Evolutionary conservation across 2,888 invertebrate genomes (phyloP), one percentile per base, ranked within the genome.

Genomic region (Cheilosia impressa): DNA sequence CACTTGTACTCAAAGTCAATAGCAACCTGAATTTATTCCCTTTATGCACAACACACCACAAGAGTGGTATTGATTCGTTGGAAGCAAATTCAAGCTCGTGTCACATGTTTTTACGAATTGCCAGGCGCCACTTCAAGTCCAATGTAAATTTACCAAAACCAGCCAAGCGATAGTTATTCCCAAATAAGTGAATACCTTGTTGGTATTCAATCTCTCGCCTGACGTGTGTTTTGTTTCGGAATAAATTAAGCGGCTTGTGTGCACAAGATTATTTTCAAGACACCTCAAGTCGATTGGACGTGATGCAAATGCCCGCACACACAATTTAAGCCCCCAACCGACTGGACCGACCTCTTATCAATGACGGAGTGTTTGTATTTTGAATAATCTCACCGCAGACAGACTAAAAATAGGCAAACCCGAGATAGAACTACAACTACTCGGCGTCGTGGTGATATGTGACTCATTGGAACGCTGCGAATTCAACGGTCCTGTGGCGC

Each of bases 401-500:
- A 27, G 34, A 24, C 50, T 52, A 52, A 38, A 50, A 38, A 52
- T 52, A 27, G 24, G 0, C 19, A 3, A 17, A n/a, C 17, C 6
- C 6, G 10, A 17, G 19, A 3, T 5, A 45, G n/a, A 45, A 45
- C 17, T 45, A 45, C 2, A 45, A n/a, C 15, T 17, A 17, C 2
- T n/a, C 7, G 27, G 4, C 24, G 24, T 27, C 27, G 17, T 3
- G 0, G 17, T 17, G 17, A 17, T 17, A 47, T 47, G 5, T 22
- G 15, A 22, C 6, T 19, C 22, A 50, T 22, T 22, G 22, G 10
- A 19, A 50, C 13, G 4, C 13, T 15, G 13, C 3, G 0, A 52
- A 24, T 15, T 27, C 22, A 52, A 27, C 24, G 55, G 92, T 92
- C 92, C 91, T 92, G 92, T 92, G 92, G 92, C 92, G 92, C 92